Base-by-base conservation (phyloP, 2,113 vertebrate genomes). In the Argyrosomus japonicus region DNA sequence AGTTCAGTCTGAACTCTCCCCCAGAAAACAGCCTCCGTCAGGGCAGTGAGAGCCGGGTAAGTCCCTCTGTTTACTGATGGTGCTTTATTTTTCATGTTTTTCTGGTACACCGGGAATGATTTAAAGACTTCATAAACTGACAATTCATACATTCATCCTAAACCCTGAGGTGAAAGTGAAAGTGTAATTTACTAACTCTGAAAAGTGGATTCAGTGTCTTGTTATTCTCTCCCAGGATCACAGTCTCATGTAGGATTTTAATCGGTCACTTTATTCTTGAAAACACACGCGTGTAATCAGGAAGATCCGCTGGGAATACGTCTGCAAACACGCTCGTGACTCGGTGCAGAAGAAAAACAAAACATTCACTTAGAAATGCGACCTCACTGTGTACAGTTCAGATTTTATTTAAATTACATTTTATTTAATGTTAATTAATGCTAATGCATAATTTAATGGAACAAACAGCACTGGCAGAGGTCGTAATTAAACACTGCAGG, bases 381-480 rank as follows among this genome's bases (percentile, higher is more conserved):
- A 71, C 81, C 68, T 76, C 13, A 1, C 47, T 78, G 81, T 67
- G 70, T 67, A 63, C 68, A 78, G 76, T 74, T 90, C 45, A 79
- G 0, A 23, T 70, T 63, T 74, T 63, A 80, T 82, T 90, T 75
- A 73, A 73, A 87, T 81, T 32, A 17, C 65, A 15, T 83, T 61
- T 68, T 61, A 83, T 79, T 83, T 70, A 88, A 81, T 87, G 75
- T 32, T 84, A 91, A 88, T 88, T 77, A 68, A 80, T 90, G 83
- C 81, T 86, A 84, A 89, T 88, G 68, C 21, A 53, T 68, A 29
- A 82, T 87, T 84, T 86, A 86, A 75, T 79, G 70, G 56, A 87
- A 90, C 58, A 88, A 90, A 87, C 63, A 74, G 64, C 25, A 1
- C 32, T 14, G 29, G 53, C 60, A 74, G 69, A 85, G 71, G 77